Base-by-base conservation (phyloP, 2,797 vertebrate species). In the Ctenopoma multispine region DNA sequence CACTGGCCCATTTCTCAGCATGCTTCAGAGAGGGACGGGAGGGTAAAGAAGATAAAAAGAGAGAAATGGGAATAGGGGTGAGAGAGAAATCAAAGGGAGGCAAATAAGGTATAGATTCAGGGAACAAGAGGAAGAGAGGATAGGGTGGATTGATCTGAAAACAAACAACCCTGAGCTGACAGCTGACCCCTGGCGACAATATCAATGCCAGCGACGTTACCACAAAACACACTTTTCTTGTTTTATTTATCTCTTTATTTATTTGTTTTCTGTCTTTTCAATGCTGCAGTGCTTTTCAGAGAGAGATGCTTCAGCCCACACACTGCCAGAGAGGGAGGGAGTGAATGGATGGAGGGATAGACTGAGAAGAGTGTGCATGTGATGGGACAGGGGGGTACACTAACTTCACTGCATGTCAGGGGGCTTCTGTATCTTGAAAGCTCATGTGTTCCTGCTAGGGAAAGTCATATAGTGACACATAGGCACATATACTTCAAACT, bases 291-390 rank as follows among this genome's bases (percentile, higher is more conserved):
- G 87, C 79, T 90, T 83, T 91, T 90, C 83, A 31, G 29, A 36
- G 36, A 85, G 79, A 86, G 84, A 84, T 49, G 63, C 80, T 84
- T 63, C 79, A 82, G 72, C 90, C 91, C 91, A 92, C 91, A 69
- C 89, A 49, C 72, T 49, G 74, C 76, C 74, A 20, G 65, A 54
- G 61, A 81, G 67, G 20, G 63, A 72, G 71, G 61, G 68, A 59
- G 72, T 47, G 81, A 73, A 20, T 65, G 78, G 62, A 83, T 61
- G 69, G 74, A 77, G 61, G 50, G 80, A 81, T 70, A 63, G 61
- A 76, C 55, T n/a, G n/a, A n/a, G n/a, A n/a, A 5, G 43, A 70
- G 67, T 17, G 43, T 27, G 47, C 47, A 20, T 67, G 27, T 56
- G 55, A 29, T 29, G 7, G 4, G 27, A 6, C 4, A 6, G 27